Conservation (phyloP, 2,888 invertebrate genomes). For the Drosophila incognita region DNA sequence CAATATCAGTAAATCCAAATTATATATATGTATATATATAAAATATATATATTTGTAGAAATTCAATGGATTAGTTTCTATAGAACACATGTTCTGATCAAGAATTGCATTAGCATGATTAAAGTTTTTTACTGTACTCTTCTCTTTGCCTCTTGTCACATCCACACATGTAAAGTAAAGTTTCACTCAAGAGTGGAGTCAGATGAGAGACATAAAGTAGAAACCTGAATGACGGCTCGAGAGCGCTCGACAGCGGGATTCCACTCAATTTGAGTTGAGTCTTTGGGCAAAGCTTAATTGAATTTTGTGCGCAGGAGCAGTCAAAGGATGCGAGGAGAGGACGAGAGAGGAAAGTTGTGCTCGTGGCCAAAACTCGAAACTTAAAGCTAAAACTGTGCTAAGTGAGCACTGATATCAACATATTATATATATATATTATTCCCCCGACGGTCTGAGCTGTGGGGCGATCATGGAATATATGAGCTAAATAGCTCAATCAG, state of each 20-base stretch:
- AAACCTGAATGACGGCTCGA: slow-evolving; percentile 22
- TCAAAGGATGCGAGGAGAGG: slow-evolving; percentile 32
- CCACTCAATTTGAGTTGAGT: slow-evolving; percentile 48
- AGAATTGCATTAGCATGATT: not conserved
- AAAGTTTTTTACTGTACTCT: not conserved
- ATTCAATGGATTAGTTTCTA: not conserved
- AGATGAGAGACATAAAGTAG: not conserved
- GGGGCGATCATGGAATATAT: not conserved
- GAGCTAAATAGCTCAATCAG: slow-evolving; percentile 9
- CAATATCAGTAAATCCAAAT: not conserved
- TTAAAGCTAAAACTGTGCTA: slow-evolving; percentile 47
- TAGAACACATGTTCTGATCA: not conserved
- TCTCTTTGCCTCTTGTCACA: not conserved
- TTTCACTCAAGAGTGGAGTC: slow-evolving; percentile 4
- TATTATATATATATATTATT: not conserved
- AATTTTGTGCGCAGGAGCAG: slow-evolving; percentile 72
- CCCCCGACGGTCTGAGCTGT: not conserved
- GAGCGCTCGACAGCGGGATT: slow-evolving; percentile 14
- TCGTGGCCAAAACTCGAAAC: slow-evolving; percentile 12
- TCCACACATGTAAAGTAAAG: not conserved
- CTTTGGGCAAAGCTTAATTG: slow-evolving; percentile 51
- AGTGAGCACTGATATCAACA: not conserved
- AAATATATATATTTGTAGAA: not conserved
- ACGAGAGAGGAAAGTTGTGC: slow-evolving; percentile 1
- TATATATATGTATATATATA: no score